Conservation (phyloP, 1,140 invertebrate species). For the Bursaphelenchus mucronatus region DNA sequence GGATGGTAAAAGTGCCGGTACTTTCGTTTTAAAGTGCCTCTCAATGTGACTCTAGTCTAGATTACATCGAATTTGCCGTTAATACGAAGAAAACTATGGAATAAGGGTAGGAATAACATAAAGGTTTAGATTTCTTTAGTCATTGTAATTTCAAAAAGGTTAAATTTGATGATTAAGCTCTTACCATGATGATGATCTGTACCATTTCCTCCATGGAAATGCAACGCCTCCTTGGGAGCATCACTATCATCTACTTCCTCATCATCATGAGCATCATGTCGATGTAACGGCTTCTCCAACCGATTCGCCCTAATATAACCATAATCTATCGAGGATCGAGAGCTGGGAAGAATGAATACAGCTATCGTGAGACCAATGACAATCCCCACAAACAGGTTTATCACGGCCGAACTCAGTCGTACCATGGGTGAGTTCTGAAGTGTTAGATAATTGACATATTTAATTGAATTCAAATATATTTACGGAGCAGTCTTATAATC, state of each 20-base stretch:
- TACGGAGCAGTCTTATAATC: no score
- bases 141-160: background rate
- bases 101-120: no score
- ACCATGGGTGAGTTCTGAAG: slow-evolving; percentile 4
- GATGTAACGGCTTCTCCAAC: slow-evolving; percentile 25
- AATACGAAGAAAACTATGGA: no score
- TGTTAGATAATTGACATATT: no score
- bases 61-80: no score
- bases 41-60: no score
- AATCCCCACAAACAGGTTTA: slow-evolving; percentile 47
- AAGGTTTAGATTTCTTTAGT: no score
- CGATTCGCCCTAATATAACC: background rate
- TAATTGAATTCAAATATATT: no score
- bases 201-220: slow-evolving; percentile 66
- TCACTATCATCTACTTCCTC: slow-evolving; percentile 65
- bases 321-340: background rate
- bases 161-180: background rate
- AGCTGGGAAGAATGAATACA: slow-evolving; percentile 36
- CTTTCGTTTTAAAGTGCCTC: no score
- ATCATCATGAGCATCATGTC: slow-evolving; percentile 67
- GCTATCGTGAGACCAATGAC: slow-evolving; percentile 45
- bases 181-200: slow-evolving; percentile 65
- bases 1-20: no score
- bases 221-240: slow-evolving; percentile 64
- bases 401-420: slow-evolving; percentile 24